Evolutionary conservation across 2,113 vertebrate genomes (phyloP).

Genomic region (Caranx melampygus): DNA sequence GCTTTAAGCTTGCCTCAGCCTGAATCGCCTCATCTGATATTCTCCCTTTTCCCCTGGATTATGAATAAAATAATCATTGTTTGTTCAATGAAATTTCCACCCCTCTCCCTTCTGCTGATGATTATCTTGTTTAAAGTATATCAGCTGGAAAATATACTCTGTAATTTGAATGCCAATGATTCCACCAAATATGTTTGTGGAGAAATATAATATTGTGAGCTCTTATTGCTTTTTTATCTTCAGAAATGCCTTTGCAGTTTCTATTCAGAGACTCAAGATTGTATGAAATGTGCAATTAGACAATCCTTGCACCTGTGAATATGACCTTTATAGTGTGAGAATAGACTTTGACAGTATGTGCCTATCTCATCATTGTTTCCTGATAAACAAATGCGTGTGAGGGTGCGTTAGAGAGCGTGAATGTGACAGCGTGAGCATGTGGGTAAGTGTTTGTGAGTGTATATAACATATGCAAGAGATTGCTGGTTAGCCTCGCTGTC

Average conservation of each 20-base stretch:
- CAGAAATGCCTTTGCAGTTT: constrained; percentile 68
- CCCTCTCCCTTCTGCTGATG: constrained; percentile 77
- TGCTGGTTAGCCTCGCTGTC: constrained; percentile 48
- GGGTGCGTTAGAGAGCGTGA: not conserved
- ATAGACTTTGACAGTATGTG: constrained; percentile 57
- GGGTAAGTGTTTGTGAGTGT: constrained; percentile 15
- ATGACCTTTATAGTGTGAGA: constrained; percentile 73
- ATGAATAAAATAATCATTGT: constrained; percentile 82
- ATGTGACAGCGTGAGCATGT: not conserved
- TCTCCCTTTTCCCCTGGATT: constrained; percentile 62
- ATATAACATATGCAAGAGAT: constrained; percentile 31
- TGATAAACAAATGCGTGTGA: constrained; percentile 54
- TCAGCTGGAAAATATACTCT: constrained; percentile 83
- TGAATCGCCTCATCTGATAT: constrained; percentile 71
- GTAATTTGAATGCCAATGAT: constrained; percentile 81
- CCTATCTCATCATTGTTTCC: constrained; percentile 66
- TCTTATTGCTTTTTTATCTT: constrained; percentile 78
- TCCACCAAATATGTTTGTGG: constrained; percentile 70
- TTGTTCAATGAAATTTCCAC: constrained; percentile 81
- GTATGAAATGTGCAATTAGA: constrained; percentile 79
- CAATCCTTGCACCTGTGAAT: constrained; percentile 66
- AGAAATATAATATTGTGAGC: constrained; percentile 67
- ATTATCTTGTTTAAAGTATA: constrained; percentile 84
- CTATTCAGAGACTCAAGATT: constrained; percentile 66
- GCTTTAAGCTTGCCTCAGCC: constrained; percentile 40